Evolutionary conservation across 2,797 vertebrate genomes (phyloP).

Genomic region (Anniella stebbinsi): DNA sequence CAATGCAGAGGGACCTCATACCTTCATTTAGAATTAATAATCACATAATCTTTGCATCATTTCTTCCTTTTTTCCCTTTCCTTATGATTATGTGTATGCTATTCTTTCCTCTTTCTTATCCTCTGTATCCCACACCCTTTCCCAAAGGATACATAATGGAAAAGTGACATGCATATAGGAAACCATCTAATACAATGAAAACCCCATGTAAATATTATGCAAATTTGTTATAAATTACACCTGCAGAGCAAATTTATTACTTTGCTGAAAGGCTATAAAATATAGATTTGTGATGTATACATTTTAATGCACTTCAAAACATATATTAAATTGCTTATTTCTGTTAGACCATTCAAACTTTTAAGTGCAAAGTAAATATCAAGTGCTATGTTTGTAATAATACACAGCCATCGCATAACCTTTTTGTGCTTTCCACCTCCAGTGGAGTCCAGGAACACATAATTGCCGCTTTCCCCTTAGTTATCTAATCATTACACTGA

Average conservation of each 20-base stretch:
- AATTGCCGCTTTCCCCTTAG: conserved; percentile 74
- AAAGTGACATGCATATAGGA: conserved; percentile 62
- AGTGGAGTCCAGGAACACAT: conserved; percentile 72
- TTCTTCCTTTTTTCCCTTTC: conserved; percentile 44
- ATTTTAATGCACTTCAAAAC: conserved; percentile 76
- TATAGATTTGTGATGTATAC: conserved; percentile 75
- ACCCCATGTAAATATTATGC: conserved; percentile 74
- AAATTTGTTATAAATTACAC: conserved; percentile 77
- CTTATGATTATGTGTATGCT: conserved; percentile 56
- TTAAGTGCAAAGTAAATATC: conserved; percentile 78
- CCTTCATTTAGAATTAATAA: conserved; percentile 44
- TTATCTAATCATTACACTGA: conserved; percentile 80
- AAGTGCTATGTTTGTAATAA: conserved; percentile 75
- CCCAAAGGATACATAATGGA: conserved; percentile 62
- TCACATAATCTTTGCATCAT: conserved; percentile 48
- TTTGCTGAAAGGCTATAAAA: conserved; percentile 73
- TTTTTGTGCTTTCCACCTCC: conserved; percentile 72
- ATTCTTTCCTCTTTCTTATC: conserved; percentile 42
- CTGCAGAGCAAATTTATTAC: conserved; percentile 77
- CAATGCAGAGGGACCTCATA: conserved; percentile 23
- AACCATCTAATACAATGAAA: conserved; percentile 70
- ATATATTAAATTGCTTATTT: conserved; percentile 75
- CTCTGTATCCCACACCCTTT: conserved; percentile 27
- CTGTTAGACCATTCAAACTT: conserved; percentile 76
- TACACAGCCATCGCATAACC: conserved; percentile 55